These are phyloP conservation scores for Ascidia mentula DNA, from an alignment of 23 tunicate genomes.

Conservation along the genomic window DNA sequence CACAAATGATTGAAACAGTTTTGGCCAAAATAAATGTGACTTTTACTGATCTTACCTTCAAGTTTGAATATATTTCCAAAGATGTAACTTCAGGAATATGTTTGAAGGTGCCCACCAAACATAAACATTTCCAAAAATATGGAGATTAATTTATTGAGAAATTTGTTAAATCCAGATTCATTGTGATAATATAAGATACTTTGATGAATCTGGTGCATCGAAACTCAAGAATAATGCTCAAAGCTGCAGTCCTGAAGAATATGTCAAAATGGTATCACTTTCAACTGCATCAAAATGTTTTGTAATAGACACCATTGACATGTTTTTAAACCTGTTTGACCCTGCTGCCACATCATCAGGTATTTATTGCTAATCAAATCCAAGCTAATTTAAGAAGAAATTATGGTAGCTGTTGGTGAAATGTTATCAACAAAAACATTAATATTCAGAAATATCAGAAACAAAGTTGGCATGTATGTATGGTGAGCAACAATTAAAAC, in stretches of 20 bases:
- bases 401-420: not conserved
- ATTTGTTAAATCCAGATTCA: not conserved
- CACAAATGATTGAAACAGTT: constrained; percentile 68
- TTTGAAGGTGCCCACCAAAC: constrained; percentile 24
- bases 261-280: not conserved
- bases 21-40: constrained; percentile 66
- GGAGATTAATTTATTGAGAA: not conserved
- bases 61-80: constrained; percentile 46
- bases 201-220: constrained; percentile 30
- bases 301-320: not conserved
- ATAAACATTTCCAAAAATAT: not conserved
- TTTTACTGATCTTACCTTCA: constrained; percentile 49
- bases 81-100: constrained; percentile 22
- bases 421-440: not conserved
- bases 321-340: not conserved
- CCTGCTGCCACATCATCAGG: constrained; percentile 6
- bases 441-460: not conserved
- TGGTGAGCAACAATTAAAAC: constrained; percentile 66
- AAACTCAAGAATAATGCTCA: not conserved
- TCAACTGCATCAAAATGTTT: constrained; percentile 10
- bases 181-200: constrained; percentile 22
- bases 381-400: not conserved
- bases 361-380: too few relatives aligned
- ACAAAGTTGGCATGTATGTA: constrained; percentile 25
- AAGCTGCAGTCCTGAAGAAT: not conserved